A percentile compares a stretch with the other conserved stretches of the same genome.
Conservation (phyloP, 2,797 vertebrate genomes). For the Zalophus californianus region DNA sequence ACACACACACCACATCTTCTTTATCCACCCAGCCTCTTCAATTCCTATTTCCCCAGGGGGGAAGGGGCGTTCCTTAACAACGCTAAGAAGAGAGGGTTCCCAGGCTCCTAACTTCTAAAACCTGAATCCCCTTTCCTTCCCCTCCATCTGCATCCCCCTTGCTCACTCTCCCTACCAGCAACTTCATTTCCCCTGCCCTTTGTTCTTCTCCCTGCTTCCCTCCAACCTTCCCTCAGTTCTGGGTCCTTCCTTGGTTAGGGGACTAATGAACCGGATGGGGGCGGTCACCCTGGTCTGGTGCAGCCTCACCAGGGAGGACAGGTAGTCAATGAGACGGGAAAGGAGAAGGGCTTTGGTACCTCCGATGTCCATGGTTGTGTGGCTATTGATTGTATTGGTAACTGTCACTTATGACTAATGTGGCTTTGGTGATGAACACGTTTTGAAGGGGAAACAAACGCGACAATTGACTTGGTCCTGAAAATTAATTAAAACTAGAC, state of each 20-base stretch:
- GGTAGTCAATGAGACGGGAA: neutral
- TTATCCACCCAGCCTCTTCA: neutral
- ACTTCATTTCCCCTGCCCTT: neutral
- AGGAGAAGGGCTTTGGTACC: neutral
- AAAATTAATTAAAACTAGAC: slow-evolving; percentile 79
- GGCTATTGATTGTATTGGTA: slow-evolving; percentile 59
- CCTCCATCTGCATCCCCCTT: accelerated
- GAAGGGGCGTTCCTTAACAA: neutral
- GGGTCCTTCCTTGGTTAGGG: neutral
- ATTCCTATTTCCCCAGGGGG: neutral
- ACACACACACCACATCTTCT: too few relatives aligned
- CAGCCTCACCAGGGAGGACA: too few relatives aligned
- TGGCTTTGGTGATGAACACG: slow-evolving; percentile 62
- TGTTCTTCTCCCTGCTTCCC: too few relatives aligned
- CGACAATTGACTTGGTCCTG: slow-evolving; percentile 73
- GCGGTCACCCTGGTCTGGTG: too few relatives aligned
- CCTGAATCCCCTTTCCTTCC: neutral
- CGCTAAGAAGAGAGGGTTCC: neutral
- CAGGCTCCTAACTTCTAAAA: neutral
- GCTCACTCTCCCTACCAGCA: accelerated
- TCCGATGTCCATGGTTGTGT: neutral
- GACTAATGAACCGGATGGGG: neutral
- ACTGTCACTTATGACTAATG: slow-evolving; percentile 65
- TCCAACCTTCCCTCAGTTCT: neutral
- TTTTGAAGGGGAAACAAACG: slow-evolving; percentile 77